Conservation (phyloP, 2,797 vertebrate species). For the Chrysocyon brachyurus region DNA sequence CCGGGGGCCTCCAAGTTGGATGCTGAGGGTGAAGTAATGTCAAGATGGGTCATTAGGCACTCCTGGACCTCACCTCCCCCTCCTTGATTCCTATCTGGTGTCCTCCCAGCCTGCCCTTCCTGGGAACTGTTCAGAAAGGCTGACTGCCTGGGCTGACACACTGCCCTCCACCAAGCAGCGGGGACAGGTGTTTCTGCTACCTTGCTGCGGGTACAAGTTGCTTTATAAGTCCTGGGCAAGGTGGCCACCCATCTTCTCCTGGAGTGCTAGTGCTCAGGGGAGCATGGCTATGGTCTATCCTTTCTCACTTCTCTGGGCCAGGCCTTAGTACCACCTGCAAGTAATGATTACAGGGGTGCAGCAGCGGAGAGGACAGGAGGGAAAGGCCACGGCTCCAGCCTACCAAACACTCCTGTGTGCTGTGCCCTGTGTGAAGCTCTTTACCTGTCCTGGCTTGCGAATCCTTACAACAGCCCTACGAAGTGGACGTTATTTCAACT, state of each 20-base stretch:
- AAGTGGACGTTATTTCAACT: neutral
- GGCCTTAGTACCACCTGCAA: neutral
- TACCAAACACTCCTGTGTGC: neutral
- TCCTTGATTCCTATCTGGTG: neutral
- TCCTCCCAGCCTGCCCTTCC: neutral
- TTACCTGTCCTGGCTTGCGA: neutral
- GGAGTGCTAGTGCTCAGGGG: neutral
- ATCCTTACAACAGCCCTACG: neutral
- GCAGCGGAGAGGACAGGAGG: neutral
- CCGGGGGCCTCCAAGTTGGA: conserved; percentile 72
- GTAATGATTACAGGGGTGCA: too few species aligned
- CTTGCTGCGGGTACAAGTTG: neutral
- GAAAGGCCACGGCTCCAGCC: neutral
- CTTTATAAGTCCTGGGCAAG: neutral
- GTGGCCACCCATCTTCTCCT: neutral
- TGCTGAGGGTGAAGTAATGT: conserved; percentile 87
- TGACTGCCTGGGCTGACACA: neutral
- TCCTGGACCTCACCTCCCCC: neutral
- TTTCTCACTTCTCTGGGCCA: neutral
- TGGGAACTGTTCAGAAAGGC: neutral
- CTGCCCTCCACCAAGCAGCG: neutral
- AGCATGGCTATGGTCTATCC: fast-evolving
- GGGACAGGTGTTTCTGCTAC: neutral
- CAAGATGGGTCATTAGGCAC: conserved; percentile 88
- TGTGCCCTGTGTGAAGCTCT: neutral